Conservation (phyloP, 2,113 vertebrate genomes). For the Lepisosteus osseus region DNA sequence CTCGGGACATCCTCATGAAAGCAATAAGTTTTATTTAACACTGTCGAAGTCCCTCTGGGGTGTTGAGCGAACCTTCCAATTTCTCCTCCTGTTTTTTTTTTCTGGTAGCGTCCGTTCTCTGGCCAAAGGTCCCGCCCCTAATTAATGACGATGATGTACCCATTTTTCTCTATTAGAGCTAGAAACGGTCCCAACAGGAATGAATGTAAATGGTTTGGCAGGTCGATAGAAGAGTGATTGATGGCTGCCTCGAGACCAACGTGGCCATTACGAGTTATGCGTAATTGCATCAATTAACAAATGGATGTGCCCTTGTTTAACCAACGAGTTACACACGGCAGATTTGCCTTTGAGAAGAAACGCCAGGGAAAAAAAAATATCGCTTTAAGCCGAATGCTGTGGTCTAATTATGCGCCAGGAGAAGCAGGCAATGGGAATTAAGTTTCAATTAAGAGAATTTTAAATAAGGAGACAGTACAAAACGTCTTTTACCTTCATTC, state of each 20-base stretch:
- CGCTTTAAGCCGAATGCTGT: slow-evolving; percentile 46
- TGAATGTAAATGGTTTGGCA: slow-evolving; percentile 58
- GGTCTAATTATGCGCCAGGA: slow-evolving; percentile 63
- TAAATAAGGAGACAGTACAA: slow-evolving; percentile 39
- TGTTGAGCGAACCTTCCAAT: not conserved
- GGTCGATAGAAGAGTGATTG: slow-evolving; percentile 75
- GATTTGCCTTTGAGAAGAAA: slow-evolving; percentile 67
- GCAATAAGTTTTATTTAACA: slow-evolving; percentile 11
- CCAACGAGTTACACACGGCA: slow-evolving; percentile 62
- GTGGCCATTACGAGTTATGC: slow-evolving; percentile 68
- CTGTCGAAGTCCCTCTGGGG: not conserved
- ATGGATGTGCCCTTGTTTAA: slow-evolving; percentile 78
- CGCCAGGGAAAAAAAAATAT: slow-evolving; percentile 33
- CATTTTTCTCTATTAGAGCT: slow-evolving; percentile 57
- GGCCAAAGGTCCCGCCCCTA: slow-evolving; percentile 56
- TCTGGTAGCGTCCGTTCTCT: slow-evolving; percentile 39
- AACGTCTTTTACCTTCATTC: no score
- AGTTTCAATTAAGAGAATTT: slow-evolving; percentile 66
- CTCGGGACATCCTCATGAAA: not conserved
- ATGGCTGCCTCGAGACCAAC: slow-evolving; percentile 71
- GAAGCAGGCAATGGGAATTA: slow-evolving; percentile 52
- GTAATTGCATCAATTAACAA: slow-evolving; percentile 89
- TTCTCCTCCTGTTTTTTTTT: slow-evolving; percentile 33
- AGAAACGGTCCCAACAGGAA: slow-evolving; percentile 55
- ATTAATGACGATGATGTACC: slow-evolving; percentile 61